Percentiles rank a stretch among this genome's conserved stretches.
These are phyloP conservation scores for Apamea sordens DNA, from an alignment of 2,888 invertebrate species.

Conservation along the genomic window DNA sequence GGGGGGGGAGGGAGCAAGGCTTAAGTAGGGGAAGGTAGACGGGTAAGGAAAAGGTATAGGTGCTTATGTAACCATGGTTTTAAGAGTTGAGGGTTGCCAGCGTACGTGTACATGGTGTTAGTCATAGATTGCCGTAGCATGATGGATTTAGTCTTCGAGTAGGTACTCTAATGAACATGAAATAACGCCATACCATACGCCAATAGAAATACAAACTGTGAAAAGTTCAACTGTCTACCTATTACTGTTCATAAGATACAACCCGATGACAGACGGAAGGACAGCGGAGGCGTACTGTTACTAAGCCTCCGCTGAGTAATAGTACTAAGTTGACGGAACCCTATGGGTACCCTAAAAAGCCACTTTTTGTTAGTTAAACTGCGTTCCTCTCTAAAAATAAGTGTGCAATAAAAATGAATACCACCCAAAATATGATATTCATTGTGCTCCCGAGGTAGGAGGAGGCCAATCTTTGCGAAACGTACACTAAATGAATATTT, in stretches of 20 bases:
- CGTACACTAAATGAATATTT: slow-evolving; percentile 49
- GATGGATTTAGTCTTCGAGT: too few relatives aligned
- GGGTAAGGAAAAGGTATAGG: background rate
- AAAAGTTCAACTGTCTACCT: background rate
- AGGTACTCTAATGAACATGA: too few relatives aligned
- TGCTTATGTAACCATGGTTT: slow-evolving; percentile 1
- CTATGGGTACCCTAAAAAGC: too few relatives aligned
- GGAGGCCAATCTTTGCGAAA: slow-evolving; percentile 28
- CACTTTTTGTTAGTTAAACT: background rate
- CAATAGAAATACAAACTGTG: background rate
- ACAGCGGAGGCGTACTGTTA: background rate
- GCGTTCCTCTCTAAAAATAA: background rate
- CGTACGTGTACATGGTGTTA: background rate
- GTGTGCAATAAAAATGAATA: background rate
- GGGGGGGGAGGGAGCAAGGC: background rate
- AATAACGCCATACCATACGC: too few relatives aligned
- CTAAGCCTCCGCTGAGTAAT: too few relatives aligned
- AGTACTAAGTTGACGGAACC: too few relatives aligned
- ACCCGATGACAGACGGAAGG: background rate
- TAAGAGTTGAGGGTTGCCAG: background rate
- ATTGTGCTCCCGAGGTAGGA: slow-evolving; percentile 4
- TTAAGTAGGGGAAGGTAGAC: slow-evolving; percentile 10
- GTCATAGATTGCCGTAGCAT: too few relatives aligned
- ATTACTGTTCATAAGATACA: background rate
- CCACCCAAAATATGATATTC: slow-evolving; percentile 11